Evolutionary conservation across 2,797 vertebrate species (phyloP).

Genomic region (Lindbergichthys nudifrons): DNA sequence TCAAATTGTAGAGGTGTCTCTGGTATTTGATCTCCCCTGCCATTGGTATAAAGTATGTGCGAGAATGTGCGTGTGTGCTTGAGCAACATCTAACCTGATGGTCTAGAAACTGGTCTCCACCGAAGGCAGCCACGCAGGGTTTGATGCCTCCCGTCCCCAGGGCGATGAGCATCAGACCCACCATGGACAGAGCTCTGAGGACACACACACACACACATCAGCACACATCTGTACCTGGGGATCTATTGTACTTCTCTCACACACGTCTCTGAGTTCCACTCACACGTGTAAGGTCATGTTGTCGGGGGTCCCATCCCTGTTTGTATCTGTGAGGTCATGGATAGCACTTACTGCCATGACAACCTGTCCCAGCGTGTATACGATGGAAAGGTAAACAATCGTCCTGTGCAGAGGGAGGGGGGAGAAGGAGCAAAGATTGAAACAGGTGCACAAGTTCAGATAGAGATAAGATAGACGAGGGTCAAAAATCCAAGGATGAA

Average conservation of each 20-base stretch:
- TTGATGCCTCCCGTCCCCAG: conserved; percentile 97
- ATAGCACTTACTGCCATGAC: conserved; percentile 88
- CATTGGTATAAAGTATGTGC: not conserved
- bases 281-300: conserved; percentile 85
- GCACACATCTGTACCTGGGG: fast-evolving
- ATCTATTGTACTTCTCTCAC: no score
- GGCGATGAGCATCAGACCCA: conserved; percentile 91
- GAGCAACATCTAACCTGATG: conserved; percentile 84
- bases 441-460: not conserved
- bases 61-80: not conserved
- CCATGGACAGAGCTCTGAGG: conserved; percentile 88
- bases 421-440: not conserved
- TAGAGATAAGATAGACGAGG: conserved; percentile 33
- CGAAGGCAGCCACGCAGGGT: conserved; percentile 96
- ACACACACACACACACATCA: conserved; percentile 5
- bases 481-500: conserved; percentile 34
- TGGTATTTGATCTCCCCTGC: not conserved
- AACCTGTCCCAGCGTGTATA: conserved; percentile 89
- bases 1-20: not conserved
- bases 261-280: conserved; percentile 66
- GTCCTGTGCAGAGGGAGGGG: conserved; percentile 84
- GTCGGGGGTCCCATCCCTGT: conserved; percentile 83
- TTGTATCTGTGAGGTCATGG: conserved; percentile 86
- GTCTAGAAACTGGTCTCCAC: conserved; percentile 96
- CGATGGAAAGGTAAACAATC: conserved; percentile 91